Evolutionary conservation across 2,797 vertebrate species (phyloP).

Genomic region (Notamacropus eugenii): DNA sequence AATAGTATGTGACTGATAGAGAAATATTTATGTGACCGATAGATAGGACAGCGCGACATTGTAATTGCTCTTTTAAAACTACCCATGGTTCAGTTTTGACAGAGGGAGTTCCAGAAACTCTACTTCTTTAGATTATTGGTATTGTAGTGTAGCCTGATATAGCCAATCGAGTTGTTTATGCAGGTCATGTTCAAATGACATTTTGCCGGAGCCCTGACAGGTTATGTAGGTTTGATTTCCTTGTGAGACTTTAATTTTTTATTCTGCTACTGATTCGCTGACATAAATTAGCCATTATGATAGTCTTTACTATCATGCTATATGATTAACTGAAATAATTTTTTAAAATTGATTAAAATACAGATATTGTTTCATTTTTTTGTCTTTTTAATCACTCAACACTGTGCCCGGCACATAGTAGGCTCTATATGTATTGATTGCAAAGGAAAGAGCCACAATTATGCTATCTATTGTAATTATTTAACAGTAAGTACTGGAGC

Average conservation of each 20-base stretch:
- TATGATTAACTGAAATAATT: neutral
- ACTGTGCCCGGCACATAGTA: neutral
- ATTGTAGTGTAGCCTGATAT: neutral
- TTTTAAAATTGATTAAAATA: neutral
- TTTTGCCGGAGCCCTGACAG: neutral
- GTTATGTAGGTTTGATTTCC: neutral
- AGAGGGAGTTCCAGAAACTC: neutral
- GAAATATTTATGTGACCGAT: neutral
- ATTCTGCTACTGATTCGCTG: neutral
- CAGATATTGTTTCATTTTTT: neutral
- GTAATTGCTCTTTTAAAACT: neutral
- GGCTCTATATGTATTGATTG: neutral
- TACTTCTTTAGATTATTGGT: neutral
- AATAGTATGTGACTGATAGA: neutral
- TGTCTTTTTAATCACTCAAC: neutral
- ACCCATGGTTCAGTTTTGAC: too few relatives aligned
- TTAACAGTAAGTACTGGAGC: neutral
- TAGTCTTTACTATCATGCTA: neutral
- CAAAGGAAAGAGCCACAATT: neutral
- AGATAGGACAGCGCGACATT: neutral
- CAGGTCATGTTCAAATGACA: neutral
- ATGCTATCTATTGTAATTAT: neutral
- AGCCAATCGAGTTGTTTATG: neutral
- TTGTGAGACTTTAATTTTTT: neutral
- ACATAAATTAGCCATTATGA: neutral